These are phyloP conservation scores for Rhincodon typus DNA, from an alignment of 2,797 vertebrate genomes.

Conservation along the genomic window DNA sequence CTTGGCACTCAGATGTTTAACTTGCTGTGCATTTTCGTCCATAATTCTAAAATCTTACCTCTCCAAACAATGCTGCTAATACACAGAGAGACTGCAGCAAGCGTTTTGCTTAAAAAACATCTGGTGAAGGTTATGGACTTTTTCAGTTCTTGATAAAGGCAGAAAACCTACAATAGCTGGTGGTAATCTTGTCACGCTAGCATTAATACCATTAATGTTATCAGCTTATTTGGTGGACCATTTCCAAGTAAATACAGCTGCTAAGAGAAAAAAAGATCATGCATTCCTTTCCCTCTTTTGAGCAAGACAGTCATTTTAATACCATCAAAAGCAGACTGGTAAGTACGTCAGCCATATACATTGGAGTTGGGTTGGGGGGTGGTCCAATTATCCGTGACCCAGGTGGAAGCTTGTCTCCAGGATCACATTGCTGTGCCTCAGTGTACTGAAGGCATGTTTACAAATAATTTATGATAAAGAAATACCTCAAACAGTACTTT, in stretches of 20 bases:
- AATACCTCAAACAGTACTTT: slow-evolving; percentile 18
- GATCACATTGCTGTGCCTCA: slow-evolving; percentile 30
- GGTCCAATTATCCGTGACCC: slow-evolving; percentile 30
- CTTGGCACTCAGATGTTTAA: neutral
- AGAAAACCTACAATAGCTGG: slow-evolving; percentile 15
- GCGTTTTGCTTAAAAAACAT: slow-evolving; percentile 14
- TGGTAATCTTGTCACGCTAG: slow-evolving; percentile 29
- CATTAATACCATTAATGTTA: slow-evolving; percentile 37
- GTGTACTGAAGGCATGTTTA: slow-evolving; percentile 3
- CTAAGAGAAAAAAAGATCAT: neutral
- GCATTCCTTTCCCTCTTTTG: slow-evolving; percentile 33
- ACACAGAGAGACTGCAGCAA: neutral
- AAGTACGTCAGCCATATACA: neutral
- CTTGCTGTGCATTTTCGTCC: neutral
- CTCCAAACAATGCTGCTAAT: slow-evolving; percentile 21
- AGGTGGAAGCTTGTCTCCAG: slow-evolving; percentile 33
- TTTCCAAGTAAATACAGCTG: slow-evolving; percentile 37
- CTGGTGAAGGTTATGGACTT: slow-evolving; percentile 27
- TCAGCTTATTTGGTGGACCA: slow-evolving; percentile 34
- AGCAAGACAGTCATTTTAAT: slow-evolving; percentile 34
- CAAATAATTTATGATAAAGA: slow-evolving; percentile 32
- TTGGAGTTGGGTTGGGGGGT: neutral
- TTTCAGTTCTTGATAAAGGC: slow-evolving; percentile 26
- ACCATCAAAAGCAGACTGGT: slow-evolving; percentile 18
- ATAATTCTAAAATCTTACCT: neutral